These are phyloP conservation scores for Ptychoptera albimana DNA, from an alignment of 2,888 invertebrate species.

Conservation along the genomic window DNA sequence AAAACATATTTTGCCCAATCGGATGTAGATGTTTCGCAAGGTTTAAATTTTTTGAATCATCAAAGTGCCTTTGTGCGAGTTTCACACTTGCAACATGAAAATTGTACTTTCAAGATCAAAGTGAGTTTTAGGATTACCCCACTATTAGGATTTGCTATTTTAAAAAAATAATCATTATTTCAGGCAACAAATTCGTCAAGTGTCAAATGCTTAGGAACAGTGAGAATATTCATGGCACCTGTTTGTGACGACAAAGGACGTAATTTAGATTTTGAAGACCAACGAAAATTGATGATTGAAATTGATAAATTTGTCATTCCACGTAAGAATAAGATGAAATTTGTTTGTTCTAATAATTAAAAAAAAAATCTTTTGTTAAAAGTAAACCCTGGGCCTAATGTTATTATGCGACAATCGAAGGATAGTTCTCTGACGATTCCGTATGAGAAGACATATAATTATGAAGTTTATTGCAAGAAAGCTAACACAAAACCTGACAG, in stretches of 20 bases:
- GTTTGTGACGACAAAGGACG: slow-evolving; percentile 16
- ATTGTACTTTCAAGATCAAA: slow-evolving; percentile 15
- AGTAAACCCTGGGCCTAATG: slow-evolving; percentile 19
- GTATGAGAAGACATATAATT: slow-evolving; percentile 19
- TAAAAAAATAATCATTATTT: neutral
- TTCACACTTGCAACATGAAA: slow-evolving; percentile 20
- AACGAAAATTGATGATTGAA: slow-evolving; percentile 21
- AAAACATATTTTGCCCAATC: slow-evolving; percentile 21
- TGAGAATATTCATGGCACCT: slow-evolving; percentile 24
- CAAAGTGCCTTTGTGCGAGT: slow-evolving; percentile 12
- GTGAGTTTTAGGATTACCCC: slow-evolving; percentile 1
- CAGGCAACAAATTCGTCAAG: neutral
- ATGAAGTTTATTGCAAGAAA: slow-evolving; percentile 3
- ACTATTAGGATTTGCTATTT: too few species aligned
- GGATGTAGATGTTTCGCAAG: slow-evolving; percentile 22
- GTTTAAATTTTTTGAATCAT: slow-evolving; percentile 19
- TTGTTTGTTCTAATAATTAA: neutral
- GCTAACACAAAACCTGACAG: slow-evolving; percentile 12
- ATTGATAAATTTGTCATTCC: slow-evolving; percentile 15
- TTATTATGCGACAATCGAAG: slow-evolving; percentile 14
- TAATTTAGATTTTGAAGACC: slow-evolving; percentile 14
- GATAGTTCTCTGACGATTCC: slow-evolving; percentile 23
- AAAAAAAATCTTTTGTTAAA: slow-evolving; percentile 1
- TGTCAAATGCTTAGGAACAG: slow-evolving; percentile 13
- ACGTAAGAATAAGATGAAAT: slow-evolving; percentile 13